phyloP scores from a whole-genome alignment of 2,113 vertebrate species.

The Cervus canadensis region DNA sequence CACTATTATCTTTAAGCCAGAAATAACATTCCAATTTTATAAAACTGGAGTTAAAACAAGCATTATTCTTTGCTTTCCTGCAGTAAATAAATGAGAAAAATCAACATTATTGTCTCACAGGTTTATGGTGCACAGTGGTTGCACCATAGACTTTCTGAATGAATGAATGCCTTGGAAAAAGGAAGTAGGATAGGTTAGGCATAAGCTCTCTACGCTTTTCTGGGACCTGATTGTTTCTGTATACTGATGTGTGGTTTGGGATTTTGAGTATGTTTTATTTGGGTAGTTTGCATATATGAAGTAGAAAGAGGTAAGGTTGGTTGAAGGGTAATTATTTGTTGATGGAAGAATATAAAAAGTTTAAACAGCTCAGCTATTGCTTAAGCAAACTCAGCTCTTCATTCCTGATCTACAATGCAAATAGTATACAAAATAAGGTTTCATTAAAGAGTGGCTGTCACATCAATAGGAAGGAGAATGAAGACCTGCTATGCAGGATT shows the following conservation, averaged over 20 bases:
- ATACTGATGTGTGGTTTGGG: background rate
- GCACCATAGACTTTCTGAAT: background rate
- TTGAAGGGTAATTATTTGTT: conserved; percentile 67
- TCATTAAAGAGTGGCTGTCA: conserved; percentile 61
- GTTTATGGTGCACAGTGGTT: background rate
- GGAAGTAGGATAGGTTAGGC: background rate
- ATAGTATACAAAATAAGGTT: conserved; percentile 62
- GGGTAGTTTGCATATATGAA: conserved; percentile 14
- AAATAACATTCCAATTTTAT: conserved; percentile 60
- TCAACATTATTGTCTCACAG: background rate
- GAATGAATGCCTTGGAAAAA: background rate
- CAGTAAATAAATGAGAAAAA: conserved; percentile 39
- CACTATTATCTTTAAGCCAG: conserved; percentile 37
- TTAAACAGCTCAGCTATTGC: conserved; percentile 47
- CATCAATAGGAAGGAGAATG: conserved; percentile 57
- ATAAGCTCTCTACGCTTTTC: background rate
- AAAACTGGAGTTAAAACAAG: conserved; percentile 49
- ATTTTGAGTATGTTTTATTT: conserved; percentile 43
- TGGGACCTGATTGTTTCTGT: background rate
- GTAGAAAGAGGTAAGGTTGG: conserved; percentile 50
- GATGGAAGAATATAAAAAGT: conserved; percentile 64
- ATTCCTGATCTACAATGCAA: conserved; percentile 61
- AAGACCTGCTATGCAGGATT: conserved; percentile 62
- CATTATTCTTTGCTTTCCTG: conserved; percentile 31
- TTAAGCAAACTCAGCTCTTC: conserved; percentile 57